Evolutionary conservation across 2,888 invertebrate species (phyloP).

Genomic region (Harpagoxenus sublaevis): DNA sequence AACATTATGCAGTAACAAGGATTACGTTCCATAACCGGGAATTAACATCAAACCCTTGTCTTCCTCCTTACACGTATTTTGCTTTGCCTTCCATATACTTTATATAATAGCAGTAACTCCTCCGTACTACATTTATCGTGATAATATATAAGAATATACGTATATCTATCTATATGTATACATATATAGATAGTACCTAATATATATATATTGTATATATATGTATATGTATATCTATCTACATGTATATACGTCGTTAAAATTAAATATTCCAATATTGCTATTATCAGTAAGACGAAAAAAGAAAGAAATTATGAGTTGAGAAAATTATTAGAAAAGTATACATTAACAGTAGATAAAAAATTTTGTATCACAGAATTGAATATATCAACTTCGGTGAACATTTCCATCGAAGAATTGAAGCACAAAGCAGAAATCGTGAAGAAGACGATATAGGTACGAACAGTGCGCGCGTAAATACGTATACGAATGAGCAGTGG

Average conservation of each 20-base stretch:
- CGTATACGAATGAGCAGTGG: conserved; percentile 28
- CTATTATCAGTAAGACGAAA: neutral
- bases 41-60: conserved; percentile 47
- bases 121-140: neutral
- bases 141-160: neutral
- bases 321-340: neutral
- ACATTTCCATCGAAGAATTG: neutral
- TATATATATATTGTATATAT: neutral
- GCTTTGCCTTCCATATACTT: conserved; percentile 5
- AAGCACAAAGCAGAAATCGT: conserved; percentile 10
- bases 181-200: neutral
- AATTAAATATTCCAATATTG: neutral
- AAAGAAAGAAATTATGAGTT: neutral
- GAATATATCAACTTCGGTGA: neutral
- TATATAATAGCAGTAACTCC: neutral
- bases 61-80: conserved; percentile 18
- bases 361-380: neutral
- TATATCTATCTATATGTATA: neutral
- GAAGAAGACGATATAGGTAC: conserved; percentile 26
- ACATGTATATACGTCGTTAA: neutral
- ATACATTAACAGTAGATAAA: neutral
- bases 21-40: conserved; percentile 45
- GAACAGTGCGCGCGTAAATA: conserved; percentile 26
- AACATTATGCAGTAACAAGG: conserved; percentile 37
- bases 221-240: neutral